These are phyloP conservation scores for Cacoxenus indagator DNA, from an alignment of 2,888 invertebrate genomes.

Conservation along the genomic window DNA sequence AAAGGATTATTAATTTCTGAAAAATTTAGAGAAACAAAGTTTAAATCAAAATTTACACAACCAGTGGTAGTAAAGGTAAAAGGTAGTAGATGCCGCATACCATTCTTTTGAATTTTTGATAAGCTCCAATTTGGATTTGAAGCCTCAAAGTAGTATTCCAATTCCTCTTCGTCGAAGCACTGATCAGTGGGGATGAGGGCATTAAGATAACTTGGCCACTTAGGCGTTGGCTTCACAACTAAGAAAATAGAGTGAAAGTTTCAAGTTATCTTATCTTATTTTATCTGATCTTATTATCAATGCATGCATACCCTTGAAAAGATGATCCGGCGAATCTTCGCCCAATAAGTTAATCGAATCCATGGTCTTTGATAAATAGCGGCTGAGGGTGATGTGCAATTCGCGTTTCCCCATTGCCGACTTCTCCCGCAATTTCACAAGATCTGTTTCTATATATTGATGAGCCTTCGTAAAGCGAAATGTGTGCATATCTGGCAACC, in stretches of 20 bases:
- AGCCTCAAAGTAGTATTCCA: background rate
- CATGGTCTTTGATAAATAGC: background rate
- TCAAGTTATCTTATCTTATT: background rate
- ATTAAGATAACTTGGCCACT: background rate
- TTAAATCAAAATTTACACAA: background rate
- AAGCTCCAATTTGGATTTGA: background rate
- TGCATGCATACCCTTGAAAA: background rate
- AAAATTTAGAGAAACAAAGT: background rate
- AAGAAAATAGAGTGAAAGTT: background rate
- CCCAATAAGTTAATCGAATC: background rate
- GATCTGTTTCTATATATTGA: background rate
- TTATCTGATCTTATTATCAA: background rate
- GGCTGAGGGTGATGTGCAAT: background rate
- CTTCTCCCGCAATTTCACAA: background rate
- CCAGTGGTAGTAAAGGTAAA: background rate
- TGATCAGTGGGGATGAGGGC: constrained; percentile 1
- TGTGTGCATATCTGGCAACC: background rate
- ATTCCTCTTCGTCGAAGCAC: background rate
- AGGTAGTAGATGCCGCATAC: too few species aligned
- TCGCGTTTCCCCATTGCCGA: background rate
- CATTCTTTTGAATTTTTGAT: background rate
- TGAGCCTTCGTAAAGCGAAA: background rate
- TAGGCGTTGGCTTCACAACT: background rate
- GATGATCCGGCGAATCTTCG: background rate
- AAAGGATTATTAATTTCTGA: background rate